phyloP scores from a whole-genome alignment of 1,140 invertebrate species.

The Cataglyphis hispanica region DNA sequence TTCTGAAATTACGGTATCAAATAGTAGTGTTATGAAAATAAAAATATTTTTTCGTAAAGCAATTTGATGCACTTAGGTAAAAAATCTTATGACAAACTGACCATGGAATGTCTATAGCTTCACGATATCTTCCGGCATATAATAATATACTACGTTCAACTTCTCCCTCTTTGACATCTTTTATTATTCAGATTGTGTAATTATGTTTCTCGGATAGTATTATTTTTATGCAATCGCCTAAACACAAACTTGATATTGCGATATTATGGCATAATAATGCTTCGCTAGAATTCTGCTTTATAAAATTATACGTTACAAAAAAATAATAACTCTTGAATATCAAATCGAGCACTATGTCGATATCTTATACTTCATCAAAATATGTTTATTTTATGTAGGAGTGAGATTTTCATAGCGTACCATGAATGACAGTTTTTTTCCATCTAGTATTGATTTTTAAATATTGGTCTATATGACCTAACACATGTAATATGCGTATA shows the following conservation, averaged over 20 bases:
- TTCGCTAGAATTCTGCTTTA: conserved; percentile 1
- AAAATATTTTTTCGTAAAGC: neutral
- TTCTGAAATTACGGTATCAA: neutral
- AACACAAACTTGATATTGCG: conserved; percentile 1
- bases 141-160: neutral
- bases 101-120: neutral
- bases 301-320: neutral
- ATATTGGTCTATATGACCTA: neutral
- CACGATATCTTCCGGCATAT: neutral
- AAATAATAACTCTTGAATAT: conserved; percentile 7
- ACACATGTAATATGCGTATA: neutral
- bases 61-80: neutral
- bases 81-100: conserved; percentile 18
- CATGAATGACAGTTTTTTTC: neutral
- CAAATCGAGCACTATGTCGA: neutral
- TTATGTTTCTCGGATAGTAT: neutral
- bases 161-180: neutral
- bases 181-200: conserved; percentile 30
- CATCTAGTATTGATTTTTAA: neutral
- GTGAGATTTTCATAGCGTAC: neutral
- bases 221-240: conserved; percentile 2
- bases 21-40: neutral
- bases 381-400: conserved; percentile 1
- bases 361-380: conserved; percentile 5
- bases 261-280: conserved; percentile 21